phyloP scores from a whole-genome alignment of 2,888 invertebrate species.

The Hypsopygia costalis region DNA sequence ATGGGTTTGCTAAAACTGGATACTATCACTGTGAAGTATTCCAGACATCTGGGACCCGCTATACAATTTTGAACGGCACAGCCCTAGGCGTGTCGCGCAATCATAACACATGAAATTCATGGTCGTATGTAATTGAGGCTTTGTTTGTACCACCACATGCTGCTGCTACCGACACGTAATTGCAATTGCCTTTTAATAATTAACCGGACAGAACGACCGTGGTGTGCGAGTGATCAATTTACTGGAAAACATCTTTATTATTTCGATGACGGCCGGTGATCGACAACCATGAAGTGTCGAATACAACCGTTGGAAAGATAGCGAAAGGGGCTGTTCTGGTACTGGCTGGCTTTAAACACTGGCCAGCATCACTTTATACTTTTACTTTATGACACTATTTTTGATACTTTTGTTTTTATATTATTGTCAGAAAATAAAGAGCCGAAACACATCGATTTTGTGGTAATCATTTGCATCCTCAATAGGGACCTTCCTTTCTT shows the following conservation, averaged over 20 bases:
- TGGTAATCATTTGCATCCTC: too few relatives aligned
- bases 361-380: too few relatives aligned
- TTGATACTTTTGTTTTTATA: too few relatives aligned
- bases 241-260: slow-evolving; percentile 46
- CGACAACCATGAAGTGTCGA: slow-evolving; percentile 8
- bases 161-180: slow-evolving; percentile 33
- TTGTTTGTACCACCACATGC: slow-evolving; percentile 35
- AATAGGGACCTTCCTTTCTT: background rate
- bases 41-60: too few relatives aligned
- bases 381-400: too few relatives aligned
- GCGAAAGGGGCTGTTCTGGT: too few relatives aligned
- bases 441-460: too few relatives aligned
- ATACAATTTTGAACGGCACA: background rate
- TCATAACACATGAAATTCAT: slow-evolving; percentile 46
- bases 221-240: slow-evolving; percentile 27
- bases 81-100: slow-evolving; percentile 22
- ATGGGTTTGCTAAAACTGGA: too few relatives aligned
- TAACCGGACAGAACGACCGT: slow-evolving; percentile 28
- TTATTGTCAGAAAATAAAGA: too few relatives aligned
- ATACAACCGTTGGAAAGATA: background rate
- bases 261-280: slow-evolving; percentile 21
- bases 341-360: too few relatives aligned
- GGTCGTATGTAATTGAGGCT: slow-evolving; percentile 33
- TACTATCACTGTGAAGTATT: too few relatives aligned
- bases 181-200: slow-evolving; percentile 43